These are phyloP conservation scores for Bibio marci DNA, from an alignment of 2,888 invertebrate genomes.

Conservation along the genomic window DNA sequence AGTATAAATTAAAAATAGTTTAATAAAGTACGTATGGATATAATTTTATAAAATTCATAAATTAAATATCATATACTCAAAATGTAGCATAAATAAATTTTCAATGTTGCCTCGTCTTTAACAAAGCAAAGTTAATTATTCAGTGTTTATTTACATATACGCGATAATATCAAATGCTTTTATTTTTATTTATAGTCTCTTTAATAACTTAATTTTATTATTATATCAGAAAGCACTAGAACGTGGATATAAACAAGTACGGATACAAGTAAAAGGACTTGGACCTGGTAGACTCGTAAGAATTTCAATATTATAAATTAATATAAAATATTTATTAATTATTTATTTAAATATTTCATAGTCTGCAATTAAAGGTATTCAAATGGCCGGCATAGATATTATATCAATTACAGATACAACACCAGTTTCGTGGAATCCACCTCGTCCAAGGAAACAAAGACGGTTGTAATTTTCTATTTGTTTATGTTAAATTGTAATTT, in stretches of 20 bases:
- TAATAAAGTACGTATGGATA: no score
- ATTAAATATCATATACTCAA: no score
- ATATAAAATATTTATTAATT: neutral
- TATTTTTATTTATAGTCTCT: no score
- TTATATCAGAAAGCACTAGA: slow-evolving; percentile 45
- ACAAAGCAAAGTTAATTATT: no score
- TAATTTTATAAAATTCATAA: no score
- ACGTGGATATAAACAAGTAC: slow-evolving; percentile 53
- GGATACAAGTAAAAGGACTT: slow-evolving; percentile 64
- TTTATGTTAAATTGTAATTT: no score
- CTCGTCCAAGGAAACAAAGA: slow-evolving; percentile 67
- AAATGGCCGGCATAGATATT: slow-evolving; percentile 80
- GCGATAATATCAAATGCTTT: no score
- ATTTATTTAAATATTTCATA: slow-evolving; percentile 23
- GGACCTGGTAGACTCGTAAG: slow-evolving; percentile 66
- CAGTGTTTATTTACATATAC: no score
- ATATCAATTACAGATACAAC: slow-evolving; percentile 89
- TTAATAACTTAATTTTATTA: no score
- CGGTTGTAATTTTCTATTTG: slow-evolving; percentile 53
- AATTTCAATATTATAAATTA: slow-evolving; percentile 4
- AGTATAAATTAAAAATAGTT: no score
- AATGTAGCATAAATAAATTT: no score
- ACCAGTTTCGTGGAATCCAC: slow-evolving; percentile 64
- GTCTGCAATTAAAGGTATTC: slow-evolving; percentile 85
- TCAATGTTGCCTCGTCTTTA: no score